Percentiles rank a stretch among this genome's conserved stretches.
phyloP scores from a whole-genome alignment of 2,797 vertebrate genomes.

The Meriones psammophilus region DNA sequence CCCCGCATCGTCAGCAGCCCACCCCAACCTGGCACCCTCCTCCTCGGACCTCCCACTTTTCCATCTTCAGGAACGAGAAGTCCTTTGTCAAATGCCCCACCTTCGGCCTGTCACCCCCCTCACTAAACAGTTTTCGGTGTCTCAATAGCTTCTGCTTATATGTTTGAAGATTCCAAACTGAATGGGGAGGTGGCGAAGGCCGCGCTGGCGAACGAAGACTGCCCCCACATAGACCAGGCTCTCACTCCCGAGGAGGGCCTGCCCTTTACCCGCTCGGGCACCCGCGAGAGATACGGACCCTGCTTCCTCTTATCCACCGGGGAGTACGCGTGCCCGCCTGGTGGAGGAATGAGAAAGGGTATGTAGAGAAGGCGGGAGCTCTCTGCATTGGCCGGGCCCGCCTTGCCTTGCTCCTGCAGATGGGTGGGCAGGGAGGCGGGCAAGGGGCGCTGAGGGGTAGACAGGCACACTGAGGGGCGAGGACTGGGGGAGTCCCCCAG shows the following conservation, averaged over 20 bases:
- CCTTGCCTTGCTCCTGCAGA: constrained; percentile 72
- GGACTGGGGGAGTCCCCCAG: constrained; percentile 1
- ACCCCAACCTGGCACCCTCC: constrained; percentile 77
- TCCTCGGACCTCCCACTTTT: background rate
- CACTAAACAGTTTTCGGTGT: constrained; percentile 91
- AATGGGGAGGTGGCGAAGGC: constrained; percentile 99
- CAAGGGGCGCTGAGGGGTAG: constrained; percentile 75
- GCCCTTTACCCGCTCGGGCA: constrained; percentile 96
- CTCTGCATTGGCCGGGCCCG: constrained; percentile 76
- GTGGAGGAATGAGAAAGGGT: constrained; percentile 99
- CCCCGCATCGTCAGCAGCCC: constrained; percentile 61
- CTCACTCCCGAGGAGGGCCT: constrained; percentile 98
- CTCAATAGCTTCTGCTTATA: constrained; percentile 95
- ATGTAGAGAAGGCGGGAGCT: constrained; percentile 93
- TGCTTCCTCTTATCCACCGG: constrained; percentile 99
- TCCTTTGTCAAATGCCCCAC: constrained; percentile 78
- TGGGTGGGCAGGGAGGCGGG: constrained; percentile 72
- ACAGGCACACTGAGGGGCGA: constrained; percentile 68
- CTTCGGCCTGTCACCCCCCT: constrained; percentile 76
- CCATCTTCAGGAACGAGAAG: constrained; percentile 76
- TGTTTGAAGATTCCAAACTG: constrained; percentile 99
- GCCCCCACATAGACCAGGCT: constrained; percentile 99
- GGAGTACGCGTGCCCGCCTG: constrained; percentile 97
- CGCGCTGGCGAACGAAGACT: constrained; percentile 99
- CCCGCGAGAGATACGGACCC: constrained; percentile 97